Evolutionary conservation across 2,113 vertebrate genomes (phyloP), one percentile per base, ranked within the genome.

Genomic region (Equus quagga): DNA sequence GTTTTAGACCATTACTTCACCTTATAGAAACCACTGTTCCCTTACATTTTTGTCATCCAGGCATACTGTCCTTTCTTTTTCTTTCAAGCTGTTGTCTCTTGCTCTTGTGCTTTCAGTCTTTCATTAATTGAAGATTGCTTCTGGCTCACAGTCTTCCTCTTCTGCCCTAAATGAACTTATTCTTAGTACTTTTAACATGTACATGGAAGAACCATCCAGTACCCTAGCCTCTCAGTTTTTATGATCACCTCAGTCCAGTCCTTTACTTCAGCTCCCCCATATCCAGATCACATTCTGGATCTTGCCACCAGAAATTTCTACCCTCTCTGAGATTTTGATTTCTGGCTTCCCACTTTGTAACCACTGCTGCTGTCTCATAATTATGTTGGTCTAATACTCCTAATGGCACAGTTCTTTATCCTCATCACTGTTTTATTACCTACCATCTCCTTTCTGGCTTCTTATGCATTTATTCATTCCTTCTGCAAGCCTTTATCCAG

Each of bases 41-140:
- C 87, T 92, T 84, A 58, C 9, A 79, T 54, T 94, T 96, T 97
- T 93, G 17, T 91, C 85, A 83, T 94, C 33, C 36, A 85, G 24
- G 76, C 31, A 56, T 33, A 49, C n/a, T 64, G 1, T 83, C 44
- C 31, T 93, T 72, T 90, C 23, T 11, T 49, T n/a, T 92, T 94
- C 56, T 67, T 91, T 95, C 24, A 83, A 41, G 8, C 75, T 93
- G 21, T 91, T 28, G 95, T 56, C 19, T 86, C 0, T 94, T 96
- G 23, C 33, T 93, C 33, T 87, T 92, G 65, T 92, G 72, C 6
- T 94, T 94, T 97, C 5, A 88, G 56, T 15, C 65, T 97, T 87
- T 80, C 19, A 82, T 92, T 96, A 81, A 72, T 24, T 91, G 19
- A 89, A 89, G 44, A 85, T 93, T 96, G 19, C 73, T 91, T 75